Evolutionary conservation across 2,888 invertebrate genomes (phyloP).

Genomic region (Melanargia galathea): DNA sequence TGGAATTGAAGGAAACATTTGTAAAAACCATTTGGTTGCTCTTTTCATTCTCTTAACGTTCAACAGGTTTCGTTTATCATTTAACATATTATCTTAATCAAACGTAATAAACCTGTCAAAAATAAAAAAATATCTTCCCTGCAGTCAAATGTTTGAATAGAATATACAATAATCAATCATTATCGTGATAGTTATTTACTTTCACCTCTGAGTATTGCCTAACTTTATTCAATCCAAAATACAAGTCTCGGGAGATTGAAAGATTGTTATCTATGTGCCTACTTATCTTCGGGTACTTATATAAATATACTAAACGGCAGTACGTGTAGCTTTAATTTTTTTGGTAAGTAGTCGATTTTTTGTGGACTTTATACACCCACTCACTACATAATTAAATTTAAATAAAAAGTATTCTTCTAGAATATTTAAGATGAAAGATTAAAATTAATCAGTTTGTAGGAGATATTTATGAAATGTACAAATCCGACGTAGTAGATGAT

Average conservation of each 20-base stretch:
- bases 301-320: constrained; percentile 8
- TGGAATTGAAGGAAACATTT: too few species aligned
- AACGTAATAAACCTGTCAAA: not conserved
- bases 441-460: too few species aligned
- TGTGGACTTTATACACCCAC: not conserved
- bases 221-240: constrained; percentile 15
- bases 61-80: not conserved
- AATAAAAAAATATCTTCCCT: not conserved
- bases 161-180: constrained; percentile 14
- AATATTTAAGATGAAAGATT: too few species aligned
- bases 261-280: constrained; percentile 17
- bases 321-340: not conserved
- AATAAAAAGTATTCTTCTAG: too few species aligned
- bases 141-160: not conserved
- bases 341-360: not conserved
- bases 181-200: not conserved
- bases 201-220: constrained; percentile 19
- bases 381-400: too few species aligned
- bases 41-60: not conserved
- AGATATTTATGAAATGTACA: too few species aligned
- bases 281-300: constrained; percentile 14
- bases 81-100: not conserved
- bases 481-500: too few species aligned
- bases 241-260: constrained; percentile 11
- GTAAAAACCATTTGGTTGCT: too few species aligned